Percentiles rank a stretch among this genome's conserved stretches.
These are phyloP conservation scores for Drosophila kanekoi DNA, from an alignment of 2,888 invertebrate species.

Conservation along the genomic window DNA sequence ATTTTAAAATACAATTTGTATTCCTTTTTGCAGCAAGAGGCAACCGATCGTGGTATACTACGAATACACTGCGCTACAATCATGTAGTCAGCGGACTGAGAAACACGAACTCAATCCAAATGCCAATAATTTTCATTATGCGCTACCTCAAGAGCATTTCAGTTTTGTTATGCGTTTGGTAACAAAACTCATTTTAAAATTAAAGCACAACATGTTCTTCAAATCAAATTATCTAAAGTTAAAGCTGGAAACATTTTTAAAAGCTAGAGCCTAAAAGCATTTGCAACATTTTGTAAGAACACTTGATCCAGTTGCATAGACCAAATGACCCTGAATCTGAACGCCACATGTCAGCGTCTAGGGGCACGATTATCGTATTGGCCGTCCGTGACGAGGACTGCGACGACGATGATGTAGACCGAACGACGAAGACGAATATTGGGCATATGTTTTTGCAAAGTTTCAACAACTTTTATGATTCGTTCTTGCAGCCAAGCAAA, in stretches of 20 bases:
- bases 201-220: too few species aligned
- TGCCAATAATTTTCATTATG: slow-evolving; percentile 65
- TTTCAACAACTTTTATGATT: slow-evolving; percentile 42
- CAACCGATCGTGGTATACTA: slow-evolving; percentile 66
- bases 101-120: slow-evolving; percentile 76
- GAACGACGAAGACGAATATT: slow-evolving; percentile 21
- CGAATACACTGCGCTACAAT: slow-evolving; percentile 74
- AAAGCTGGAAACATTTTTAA: too few species aligned
- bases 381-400: background rate
- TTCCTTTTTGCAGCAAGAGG: slow-evolving; percentile 73
- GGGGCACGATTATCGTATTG: slow-evolving; percentile 26
- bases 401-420: slow-evolving; percentile 6
- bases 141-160: slow-evolving; percentile 39
- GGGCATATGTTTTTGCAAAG: slow-evolving; percentile 60
- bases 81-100: slow-evolving; percentile 60
- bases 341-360: slow-evolving; percentile 63
- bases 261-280: background rate
- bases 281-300: slow-evolving; percentile 30
- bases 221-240: too few species aligned
- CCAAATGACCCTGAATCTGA: slow-evolving; percentile 60
- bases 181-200: background rate
- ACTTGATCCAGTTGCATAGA: slow-evolving; percentile 62
- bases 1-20: slow-evolving; percentile 83
- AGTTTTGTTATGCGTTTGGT: slow-evolving; percentile 5
- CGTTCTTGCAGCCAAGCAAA: slow-evolving; percentile 45